phyloP scores from a whole-genome alignment of 1,140 invertebrate genomes.

The Drosophila pseudoananassae region DNA sequence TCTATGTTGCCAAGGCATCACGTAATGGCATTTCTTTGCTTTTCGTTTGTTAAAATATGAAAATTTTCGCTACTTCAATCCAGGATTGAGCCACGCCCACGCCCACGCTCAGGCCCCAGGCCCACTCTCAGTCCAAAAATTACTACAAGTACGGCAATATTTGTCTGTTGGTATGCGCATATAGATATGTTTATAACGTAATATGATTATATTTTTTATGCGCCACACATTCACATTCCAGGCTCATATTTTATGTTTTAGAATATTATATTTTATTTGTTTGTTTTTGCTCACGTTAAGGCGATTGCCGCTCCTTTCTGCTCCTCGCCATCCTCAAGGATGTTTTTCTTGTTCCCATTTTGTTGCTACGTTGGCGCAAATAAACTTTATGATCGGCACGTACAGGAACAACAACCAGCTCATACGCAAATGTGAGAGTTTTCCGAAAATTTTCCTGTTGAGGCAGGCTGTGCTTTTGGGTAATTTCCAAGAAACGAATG shows the following conservation, averaged over 20 bases:
- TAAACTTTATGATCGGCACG: constrained; percentile 79
- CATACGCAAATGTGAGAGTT: constrained; percentile 13
- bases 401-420: constrained; percentile 36
- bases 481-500: not conserved
- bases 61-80: constrained; percentile 58
- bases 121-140: constrained; percentile 15
- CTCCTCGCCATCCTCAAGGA: constrained; percentile 4
- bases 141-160: constrained; percentile 29
- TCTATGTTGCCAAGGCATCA: constrained; percentile 48
- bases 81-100: constrained; percentile 17
- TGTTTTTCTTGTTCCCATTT: not conserved
- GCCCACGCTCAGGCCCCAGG: constrained; percentile 10
- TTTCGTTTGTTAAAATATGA: constrained; percentile 75
- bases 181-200: constrained; percentile 52
- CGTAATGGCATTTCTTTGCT: constrained; percentile 73
- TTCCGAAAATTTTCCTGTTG: constrained; percentile 6
- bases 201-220: constrained; percentile 76
- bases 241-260: constrained; percentile 67
- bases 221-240: constrained; percentile 57
- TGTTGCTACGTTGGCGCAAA: constrained; percentile 55
- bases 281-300: constrained; percentile 50
- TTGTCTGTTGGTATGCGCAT: constrained; percentile 14
- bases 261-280: constrained; percentile 81
- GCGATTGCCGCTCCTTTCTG: constrained; percentile 19
- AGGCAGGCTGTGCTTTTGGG: constrained; percentile 18